A percentile compares a stretch with the other conserved stretches of the same genome.
Conservation (phyloP, 53 echinoderm and acorn worm species). For the Zoroaster sp. region DNA sequence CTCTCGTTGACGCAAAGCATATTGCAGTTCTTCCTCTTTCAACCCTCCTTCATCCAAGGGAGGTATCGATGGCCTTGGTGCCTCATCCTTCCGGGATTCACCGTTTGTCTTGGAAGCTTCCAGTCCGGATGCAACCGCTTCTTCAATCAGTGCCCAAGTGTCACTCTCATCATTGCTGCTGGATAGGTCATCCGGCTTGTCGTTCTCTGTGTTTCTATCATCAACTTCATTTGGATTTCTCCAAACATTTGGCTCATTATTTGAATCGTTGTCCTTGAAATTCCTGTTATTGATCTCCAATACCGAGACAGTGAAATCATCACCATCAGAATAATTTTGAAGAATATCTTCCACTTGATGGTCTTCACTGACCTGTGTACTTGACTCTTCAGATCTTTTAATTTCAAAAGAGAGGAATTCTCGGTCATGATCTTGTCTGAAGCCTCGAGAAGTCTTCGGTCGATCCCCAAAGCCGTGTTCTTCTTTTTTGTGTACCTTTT, state of each 20-base stretch:
- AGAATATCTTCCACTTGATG: not conserved
- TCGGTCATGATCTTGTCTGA: not conserved
- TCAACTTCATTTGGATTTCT: not conserved
- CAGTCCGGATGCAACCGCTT: not conserved
- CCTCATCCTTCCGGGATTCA: not conserved
- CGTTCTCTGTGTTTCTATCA: not conserved
- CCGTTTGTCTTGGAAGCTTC: not conserved
- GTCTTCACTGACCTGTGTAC: not conserved
- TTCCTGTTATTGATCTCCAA: not conserved
- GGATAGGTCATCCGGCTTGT: not conserved
- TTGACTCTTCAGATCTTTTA: not conserved
- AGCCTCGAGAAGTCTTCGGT: conserved; percentile 14
- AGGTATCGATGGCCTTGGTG: not conserved
- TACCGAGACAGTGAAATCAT: not conserved
- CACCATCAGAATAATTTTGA: not conserved
- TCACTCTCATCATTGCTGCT: not conserved
- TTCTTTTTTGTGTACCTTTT: not conserved
- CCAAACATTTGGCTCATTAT: not conserved
- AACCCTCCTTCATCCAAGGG: not conserved
- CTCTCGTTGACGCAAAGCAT: conserved; percentile 8
- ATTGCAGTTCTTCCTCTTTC: not conserved
- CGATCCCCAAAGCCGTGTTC: not conserved
- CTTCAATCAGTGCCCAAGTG: not conserved
- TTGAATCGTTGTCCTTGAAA: not conserved
- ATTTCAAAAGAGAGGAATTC: not conserved